phyloP scores from a whole-genome alignment of 2,888 invertebrate genomes.

The Cosmopolites sordidus region DNA sequence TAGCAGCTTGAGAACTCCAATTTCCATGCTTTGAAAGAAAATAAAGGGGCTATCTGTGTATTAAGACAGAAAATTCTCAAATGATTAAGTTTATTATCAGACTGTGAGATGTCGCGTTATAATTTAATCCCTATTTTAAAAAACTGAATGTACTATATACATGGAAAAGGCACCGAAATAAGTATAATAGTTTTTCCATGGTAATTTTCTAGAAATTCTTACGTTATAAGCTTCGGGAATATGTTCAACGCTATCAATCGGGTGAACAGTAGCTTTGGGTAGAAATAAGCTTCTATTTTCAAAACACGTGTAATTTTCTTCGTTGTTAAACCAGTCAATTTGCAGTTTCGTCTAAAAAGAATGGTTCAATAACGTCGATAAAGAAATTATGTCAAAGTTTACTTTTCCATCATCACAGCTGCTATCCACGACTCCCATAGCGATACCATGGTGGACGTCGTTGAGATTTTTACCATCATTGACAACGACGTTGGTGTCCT shows the following conservation, averaged over 20 bases:
- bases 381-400: conserved; percentile 33
- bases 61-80: no score
- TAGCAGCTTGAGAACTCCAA: no score
- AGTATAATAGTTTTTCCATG: no score
- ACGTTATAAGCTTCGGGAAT: conserved; percentile 58
- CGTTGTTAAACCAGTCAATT: conserved; percentile 58
- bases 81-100: no score
- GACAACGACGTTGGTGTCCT: conserved; percentile 34
- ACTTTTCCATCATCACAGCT: conserved; percentile 68
- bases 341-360: conserved; percentile 54
- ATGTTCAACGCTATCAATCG: conserved; percentile 52
- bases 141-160: no score
- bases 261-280: conserved; percentile 49
- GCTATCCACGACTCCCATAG: conserved; percentile 54
- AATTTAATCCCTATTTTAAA: no score
- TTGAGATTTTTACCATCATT: conserved; percentile 27
- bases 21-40: no score
- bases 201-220: no score
- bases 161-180: no score
- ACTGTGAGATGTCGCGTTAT: no score
- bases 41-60: no score
- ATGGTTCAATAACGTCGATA: background rate
- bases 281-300: conserved; percentile 49
- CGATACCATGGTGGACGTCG: conserved; percentile 46
- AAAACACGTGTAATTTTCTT: conserved; percentile 59